A percentile compares a stretch with the other conserved stretches of the same genome.
phyloP scores from a whole-genome alignment of 30 jellyfish, hydroid and myxozoan genomes.

The Rhopilema esculentum region DNA sequence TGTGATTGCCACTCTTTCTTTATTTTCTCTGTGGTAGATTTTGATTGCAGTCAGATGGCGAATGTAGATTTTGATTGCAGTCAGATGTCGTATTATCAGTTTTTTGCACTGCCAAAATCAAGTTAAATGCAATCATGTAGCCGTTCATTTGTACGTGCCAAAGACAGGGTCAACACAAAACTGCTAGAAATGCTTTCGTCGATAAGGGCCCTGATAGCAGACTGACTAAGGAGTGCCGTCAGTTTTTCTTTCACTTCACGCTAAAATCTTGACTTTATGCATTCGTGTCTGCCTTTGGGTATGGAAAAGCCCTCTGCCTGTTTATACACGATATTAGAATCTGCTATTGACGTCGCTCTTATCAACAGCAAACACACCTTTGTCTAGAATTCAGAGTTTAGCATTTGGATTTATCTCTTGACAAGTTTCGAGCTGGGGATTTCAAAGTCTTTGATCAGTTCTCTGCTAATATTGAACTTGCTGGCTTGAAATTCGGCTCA shows the following conservation, averaged over 20 bases:
- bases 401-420: constrained; percentile 54
- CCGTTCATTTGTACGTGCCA: too few relatives aligned
- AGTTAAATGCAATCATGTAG: too few relatives aligned
- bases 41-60: too few relatives aligned
- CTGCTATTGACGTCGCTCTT: constrained; percentile 14
- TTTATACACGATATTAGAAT: constrained; percentile 48
- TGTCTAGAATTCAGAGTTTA: constrained; percentile 40
- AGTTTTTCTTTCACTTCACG: constrained; percentile 7
- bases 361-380: constrained; percentile 42
- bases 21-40: too few relatives aligned
- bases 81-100: too few relatives aligned
- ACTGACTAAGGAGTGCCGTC: neutral
- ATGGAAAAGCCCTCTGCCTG: constrained; percentile 29
- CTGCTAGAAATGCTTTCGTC: too few relatives aligned
- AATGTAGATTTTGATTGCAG: too few relatives aligned
- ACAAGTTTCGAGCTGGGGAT: constrained; percentile 55
- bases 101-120: too few relatives aligned
- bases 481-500: constrained; percentile 43
- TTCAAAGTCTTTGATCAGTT: constrained; percentile 10
- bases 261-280: neutral
- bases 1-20: too few relatives aligned
- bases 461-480: constrained; percentile 44
- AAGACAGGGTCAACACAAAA: too few relatives aligned
- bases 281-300: neutral
- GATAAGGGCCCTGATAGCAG: neutral